Base-by-base conservation (phyloP, 1,140 invertebrate genomes). In the Zaprionus ghesquierei region DNA sequence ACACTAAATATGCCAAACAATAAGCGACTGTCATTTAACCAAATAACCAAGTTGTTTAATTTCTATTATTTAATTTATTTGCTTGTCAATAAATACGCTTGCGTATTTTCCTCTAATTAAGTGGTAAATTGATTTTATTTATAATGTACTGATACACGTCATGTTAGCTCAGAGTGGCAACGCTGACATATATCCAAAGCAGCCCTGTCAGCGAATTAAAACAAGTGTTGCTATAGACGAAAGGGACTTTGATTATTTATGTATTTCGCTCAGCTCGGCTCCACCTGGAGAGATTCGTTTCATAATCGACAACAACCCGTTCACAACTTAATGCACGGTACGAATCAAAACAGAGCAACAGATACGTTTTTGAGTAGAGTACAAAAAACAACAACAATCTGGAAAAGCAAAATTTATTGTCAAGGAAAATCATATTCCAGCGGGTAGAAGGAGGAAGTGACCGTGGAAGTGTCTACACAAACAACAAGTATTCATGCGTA, bases 281-380 rank as follows among this genome's bases (percentile, higher is more conserved):
- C 33, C 41, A 46, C 27, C 51, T 64, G 63, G 29, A 73, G 29
- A 73, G 55, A 71, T 77, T 66, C 75, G 84, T 87, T 87, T 87
- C 79, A 87, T 87, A 87, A 87, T 87, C 82, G 69, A 87, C 61
- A 79, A 41, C 12, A 33, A 33, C 5, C 15, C n/a, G 74, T 68
- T 78, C 54, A 38, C 62, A 68, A 65, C 72, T 69, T 38, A 44
- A 35, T 60, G 35, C 61, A 68, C 33, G 25, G 46, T 38, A 50
- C 46, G 63, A 46, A 62, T 31, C 62, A 55, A 27, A 50, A 60
- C 72, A 75, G 50, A 75, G 56, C 49, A 71, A 62, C 59, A 69
- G 23, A 51, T 77, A 60, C 66, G 70, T n/a, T 25, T 63, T 55
- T 6, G n/a, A 49, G 31, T 55, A 31, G 1, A 58, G 6, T 22